phyloP scores from a whole-genome alignment of 2,113 vertebrate genomes.

The Bothrops jararaca region DNA sequence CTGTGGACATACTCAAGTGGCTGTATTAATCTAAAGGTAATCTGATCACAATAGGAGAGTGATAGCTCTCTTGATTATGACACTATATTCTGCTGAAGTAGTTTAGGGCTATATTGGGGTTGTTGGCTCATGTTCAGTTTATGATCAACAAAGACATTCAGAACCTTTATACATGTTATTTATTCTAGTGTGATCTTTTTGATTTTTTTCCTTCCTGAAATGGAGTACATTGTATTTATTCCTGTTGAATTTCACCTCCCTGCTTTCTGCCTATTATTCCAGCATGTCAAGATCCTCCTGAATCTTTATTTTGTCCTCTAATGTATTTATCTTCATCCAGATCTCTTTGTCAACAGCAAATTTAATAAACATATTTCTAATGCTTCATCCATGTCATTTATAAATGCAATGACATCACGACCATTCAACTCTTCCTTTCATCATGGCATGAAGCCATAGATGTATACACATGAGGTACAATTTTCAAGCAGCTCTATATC shows the following conservation, averaged over 20 bases:
- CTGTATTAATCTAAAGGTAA: not conserved
- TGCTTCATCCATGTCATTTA: not conserved
- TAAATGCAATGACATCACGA: not conserved
- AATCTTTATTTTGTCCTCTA: not conserved
- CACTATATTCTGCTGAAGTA: not conserved
- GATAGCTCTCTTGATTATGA: not conserved
- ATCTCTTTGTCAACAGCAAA: not conserved
- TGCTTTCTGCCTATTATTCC: not conserved
- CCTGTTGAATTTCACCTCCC: not conserved
- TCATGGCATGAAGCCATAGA: not conserved
- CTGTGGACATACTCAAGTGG: not conserved
- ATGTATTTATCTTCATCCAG: not conserved
- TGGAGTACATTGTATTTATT: not conserved
- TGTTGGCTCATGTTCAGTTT: not conserved
- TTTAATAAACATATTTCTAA: not conserved
- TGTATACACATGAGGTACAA: not conserved
- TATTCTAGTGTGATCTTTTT: not conserved
- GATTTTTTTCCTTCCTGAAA: not conserved
- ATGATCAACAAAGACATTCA: not conserved
- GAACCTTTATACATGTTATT: not conserved
- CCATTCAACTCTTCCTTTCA: not conserved
- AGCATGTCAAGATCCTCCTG: not conserved
- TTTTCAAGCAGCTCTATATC: not conserved
- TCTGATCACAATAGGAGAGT: not conserved
- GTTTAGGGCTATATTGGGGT: not conserved